Evolutionary conservation across 92 coral and sea anemone species (phyloP).

Genomic region (Actinostola sp.): DNA sequence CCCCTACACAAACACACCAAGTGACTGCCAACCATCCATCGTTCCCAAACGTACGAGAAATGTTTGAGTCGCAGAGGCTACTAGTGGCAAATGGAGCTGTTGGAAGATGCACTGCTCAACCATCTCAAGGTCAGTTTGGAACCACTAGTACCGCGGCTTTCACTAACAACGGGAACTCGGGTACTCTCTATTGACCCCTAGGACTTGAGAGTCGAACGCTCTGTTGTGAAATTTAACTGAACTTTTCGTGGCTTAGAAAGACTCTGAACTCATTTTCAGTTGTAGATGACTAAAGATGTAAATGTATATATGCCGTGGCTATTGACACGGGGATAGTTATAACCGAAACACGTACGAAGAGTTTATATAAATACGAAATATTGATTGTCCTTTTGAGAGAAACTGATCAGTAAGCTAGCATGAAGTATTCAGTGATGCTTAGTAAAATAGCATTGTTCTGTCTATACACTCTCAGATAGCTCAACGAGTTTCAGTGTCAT

Average conservation of each 20-base stretch:
- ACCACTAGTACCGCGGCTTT: slow-evolving; percentile 63
- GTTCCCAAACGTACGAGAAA: slow-evolving; percentile 97
- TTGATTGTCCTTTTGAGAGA: slow-evolving; percentile 12
- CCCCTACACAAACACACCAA: slow-evolving; percentile 50
- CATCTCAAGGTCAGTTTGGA: slow-evolving; percentile 88
- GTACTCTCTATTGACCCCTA: slow-evolving; percentile 40
- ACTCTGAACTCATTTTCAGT: slow-evolving; percentile 18
- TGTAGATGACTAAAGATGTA: slow-evolving; percentile 28
- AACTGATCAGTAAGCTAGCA: slow-evolving; percentile 19
- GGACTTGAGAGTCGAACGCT: not conserved
- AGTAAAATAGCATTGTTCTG: no score
- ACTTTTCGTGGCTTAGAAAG: not conserved
- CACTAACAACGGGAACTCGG: slow-evolving; percentile 52
- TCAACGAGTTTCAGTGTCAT: no score
- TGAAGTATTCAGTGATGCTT: no score
- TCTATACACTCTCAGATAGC: no score
- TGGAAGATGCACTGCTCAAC: slow-evolving; percentile 8
- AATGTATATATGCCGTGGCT: slow-evolving; percentile 14
- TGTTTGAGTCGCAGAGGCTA: slow-evolving; percentile 98
- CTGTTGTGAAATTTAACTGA: no score
- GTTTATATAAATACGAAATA: no score
- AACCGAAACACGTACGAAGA: no score
- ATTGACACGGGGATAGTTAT: no score
- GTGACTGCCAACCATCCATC: slow-evolving; percentile 44
- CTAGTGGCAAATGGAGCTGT: slow-evolving; percentile 62